Evolutionary conservation across 1,140 invertebrate species (phyloP).

Genomic region (Hycleus cichorii): DNA sequence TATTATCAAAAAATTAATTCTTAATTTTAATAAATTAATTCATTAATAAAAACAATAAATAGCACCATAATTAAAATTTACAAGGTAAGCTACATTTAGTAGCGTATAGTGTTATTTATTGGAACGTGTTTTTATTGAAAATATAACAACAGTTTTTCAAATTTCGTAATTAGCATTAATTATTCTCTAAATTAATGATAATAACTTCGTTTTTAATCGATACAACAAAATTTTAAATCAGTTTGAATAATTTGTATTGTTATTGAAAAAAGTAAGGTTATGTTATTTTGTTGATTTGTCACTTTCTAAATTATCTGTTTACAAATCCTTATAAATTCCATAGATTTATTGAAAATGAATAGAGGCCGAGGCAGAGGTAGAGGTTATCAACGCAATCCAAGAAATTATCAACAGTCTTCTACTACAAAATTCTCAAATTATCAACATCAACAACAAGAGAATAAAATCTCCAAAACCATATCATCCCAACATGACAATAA

Average conservation of each 20-base stretch:
- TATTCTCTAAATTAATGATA: neutral
- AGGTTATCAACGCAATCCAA: neutral
- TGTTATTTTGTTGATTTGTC: neutral
- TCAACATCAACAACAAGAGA: neutral
- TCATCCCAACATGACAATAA: constrained; percentile 31
- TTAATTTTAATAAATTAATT: neutral
- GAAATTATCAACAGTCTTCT: neutral
- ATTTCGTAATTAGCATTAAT: no score
- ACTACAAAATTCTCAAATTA: neutral
- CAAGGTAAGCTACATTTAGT: no score
- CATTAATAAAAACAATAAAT: no score
- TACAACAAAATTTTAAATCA: neutral
- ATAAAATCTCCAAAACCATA: neutral
- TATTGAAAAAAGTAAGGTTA: neutral
- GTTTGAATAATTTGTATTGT: no score
- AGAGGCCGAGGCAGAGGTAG: constrained; percentile 3
- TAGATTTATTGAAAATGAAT: constrained; percentile 1
- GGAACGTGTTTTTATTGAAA: no score
- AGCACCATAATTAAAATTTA: no score
- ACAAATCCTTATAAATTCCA: neutral
- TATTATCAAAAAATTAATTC: neutral
- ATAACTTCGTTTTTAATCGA: neutral
- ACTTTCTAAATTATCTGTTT: neutral
- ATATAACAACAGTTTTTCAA: no score
- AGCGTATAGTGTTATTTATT: no score